These are phyloP conservation scores for Apolygus lucorum DNA, from an alignment of 1,140 invertebrate species.

Conservation along the genomic window DNA sequence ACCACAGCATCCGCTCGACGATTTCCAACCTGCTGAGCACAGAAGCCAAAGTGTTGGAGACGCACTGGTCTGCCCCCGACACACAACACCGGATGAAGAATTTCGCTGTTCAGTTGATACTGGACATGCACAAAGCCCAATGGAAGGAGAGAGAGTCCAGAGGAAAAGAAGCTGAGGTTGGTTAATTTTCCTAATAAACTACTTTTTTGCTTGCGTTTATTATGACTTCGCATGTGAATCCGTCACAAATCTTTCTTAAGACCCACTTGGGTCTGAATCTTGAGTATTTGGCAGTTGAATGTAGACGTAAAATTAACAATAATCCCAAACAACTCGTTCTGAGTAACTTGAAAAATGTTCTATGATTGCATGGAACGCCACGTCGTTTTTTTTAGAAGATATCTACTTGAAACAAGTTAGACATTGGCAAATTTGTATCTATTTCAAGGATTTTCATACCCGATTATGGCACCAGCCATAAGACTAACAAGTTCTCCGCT, in stretches of 20 bases:
- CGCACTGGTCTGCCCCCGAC: slow-evolving; percentile 56
- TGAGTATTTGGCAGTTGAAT: neutral
- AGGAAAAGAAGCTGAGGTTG: neutral
- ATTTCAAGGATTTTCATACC: too few species aligned
- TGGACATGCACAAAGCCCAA: neutral
- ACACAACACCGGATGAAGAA: slow-evolving; percentile 42
- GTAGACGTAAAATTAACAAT: neutral
- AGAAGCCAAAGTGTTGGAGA: slow-evolving; percentile 49
- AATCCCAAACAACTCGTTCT: neutral
- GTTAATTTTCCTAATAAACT: neutral
- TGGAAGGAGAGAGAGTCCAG: neutral
- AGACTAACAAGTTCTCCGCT: too few species aligned
- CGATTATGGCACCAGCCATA: too few species aligned
- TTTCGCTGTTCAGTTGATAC: neutral
- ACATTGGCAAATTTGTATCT: too few species aligned
- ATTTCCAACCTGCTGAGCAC: slow-evolving; percentile 48
- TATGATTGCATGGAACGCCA: too few species aligned
- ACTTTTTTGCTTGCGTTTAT: neutral
- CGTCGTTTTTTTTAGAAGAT: too few species aligned
- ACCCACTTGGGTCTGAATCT: neutral
- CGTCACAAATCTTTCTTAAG: neutral
- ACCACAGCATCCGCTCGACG: slow-evolving; percentile 44
- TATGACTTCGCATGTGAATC: neutral
- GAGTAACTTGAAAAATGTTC: neutral
- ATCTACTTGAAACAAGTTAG: too few species aligned